Conservation (phyloP, 2,797 vertebrate genomes). For the Neosilurus mollespiculum region DNA sequence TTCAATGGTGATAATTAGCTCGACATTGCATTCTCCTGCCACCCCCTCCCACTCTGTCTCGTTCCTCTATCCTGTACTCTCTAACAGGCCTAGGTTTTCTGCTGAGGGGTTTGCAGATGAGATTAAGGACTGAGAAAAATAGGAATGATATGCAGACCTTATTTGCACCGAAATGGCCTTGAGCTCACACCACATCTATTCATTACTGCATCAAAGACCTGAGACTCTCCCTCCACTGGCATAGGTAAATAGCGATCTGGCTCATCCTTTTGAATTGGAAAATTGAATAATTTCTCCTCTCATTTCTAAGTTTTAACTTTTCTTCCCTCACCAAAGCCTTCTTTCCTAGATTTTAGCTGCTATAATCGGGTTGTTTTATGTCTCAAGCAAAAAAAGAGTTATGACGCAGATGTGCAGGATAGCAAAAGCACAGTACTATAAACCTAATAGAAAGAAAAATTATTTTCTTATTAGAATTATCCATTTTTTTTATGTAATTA, state of each 20-base stretch:
- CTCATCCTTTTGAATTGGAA: constrained; percentile 45
- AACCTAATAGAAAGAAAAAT: neutral
- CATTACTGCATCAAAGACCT: constrained; percentile 59
- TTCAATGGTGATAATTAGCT: constrained; percentile 52
- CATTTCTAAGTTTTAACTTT: constrained; percentile 41
- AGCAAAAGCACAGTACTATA: neutral
- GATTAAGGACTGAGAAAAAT: constrained; percentile 70
- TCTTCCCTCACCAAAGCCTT: constrained; percentile 1
- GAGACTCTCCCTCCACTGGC: constrained; percentile 54
- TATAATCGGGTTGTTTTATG: constrained; percentile 36
- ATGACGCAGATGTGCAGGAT: constrained; percentile 17
- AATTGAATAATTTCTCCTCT: constrained; percentile 54
- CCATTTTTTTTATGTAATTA: neutral
- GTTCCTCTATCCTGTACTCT: constrained; percentile 31
- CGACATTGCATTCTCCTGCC: constrained; percentile 39
- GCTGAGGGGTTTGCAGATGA: constrained; percentile 54
- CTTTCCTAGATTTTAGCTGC: constrained; percentile 17
- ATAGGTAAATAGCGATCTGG: constrained; percentile 55
- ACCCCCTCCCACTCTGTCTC: constrained; percentile 16
- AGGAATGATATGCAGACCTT: constrained; percentile 73
- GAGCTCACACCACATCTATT: constrained; percentile 74
- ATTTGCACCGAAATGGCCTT: constrained; percentile 62
- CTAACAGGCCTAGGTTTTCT: constrained; percentile 46
- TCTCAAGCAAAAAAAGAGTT: constrained; percentile 33
- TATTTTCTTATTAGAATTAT: too few species aligned